Conservation (phyloP, 2,797 vertebrate species). For the Loris lydekkerianus region DNA sequence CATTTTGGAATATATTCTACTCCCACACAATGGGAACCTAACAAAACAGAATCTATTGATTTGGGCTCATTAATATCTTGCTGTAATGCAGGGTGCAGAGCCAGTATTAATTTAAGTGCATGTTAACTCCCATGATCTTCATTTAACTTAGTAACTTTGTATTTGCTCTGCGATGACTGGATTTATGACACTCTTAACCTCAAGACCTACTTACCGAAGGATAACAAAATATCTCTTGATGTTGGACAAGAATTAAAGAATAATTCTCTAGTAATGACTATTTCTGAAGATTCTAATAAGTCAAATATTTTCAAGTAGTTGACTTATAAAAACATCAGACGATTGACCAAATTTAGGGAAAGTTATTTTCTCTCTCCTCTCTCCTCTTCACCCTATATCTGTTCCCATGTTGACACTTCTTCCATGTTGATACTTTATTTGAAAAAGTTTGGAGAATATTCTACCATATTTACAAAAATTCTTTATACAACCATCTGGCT, state of each 20-base stretch:
- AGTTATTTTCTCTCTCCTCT: neutral
- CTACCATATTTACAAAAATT: neutral
- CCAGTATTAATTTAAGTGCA: neutral
- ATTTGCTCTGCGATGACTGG: neutral
- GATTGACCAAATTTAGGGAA: neutral
- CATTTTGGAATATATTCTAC: neutral
- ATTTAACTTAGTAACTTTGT: neutral
- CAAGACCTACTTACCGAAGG: neutral
- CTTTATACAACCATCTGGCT: neutral
- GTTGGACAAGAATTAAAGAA: conserved; percentile 17
- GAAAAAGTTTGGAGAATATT: neutral
- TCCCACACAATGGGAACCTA: neutral
- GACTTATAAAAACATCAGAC: neutral
- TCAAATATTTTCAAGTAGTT: conserved; percentile 13
- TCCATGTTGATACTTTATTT: neutral
- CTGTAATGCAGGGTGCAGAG: neutral
- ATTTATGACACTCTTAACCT: neutral
- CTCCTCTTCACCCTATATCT: neutral
- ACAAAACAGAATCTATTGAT: neutral
- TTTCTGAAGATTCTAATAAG: neutral
- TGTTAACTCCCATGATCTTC: neutral
- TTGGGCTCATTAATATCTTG: neutral
- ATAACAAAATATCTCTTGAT: neutral
- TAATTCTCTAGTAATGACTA: conserved; percentile 12
- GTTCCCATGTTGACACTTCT: neutral